Percentiles rank a stretch among this genome's conserved stretches.
Conservation (phyloP, 2,888 invertebrate genomes). For the Theristus sp. region DNA sequence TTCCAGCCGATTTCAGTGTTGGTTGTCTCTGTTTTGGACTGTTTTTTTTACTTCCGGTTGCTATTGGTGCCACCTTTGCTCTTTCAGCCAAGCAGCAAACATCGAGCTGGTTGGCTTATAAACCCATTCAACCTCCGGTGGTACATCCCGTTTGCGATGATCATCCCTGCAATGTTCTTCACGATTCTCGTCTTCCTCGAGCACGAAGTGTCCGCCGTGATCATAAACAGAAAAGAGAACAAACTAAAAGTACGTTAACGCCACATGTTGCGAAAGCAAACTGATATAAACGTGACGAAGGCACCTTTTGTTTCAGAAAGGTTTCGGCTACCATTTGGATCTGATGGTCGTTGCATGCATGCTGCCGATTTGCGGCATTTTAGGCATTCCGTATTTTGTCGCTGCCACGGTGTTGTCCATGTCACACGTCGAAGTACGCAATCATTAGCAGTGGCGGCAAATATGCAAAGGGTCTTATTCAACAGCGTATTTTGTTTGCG, state of each 20-base stretch:
- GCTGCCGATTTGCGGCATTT: constrained; percentile 33
- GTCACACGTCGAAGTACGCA: constrained; percentile 36
- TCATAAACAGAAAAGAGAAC: constrained; percentile 33
- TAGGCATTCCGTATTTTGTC: constrained; percentile 39
- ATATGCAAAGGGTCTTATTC: too few species aligned
- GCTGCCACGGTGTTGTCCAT: constrained; percentile 38
- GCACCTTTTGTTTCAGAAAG: constrained; percentile 27
- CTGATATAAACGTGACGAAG: too few species aligned
- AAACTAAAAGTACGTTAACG: constrained; percentile 27
- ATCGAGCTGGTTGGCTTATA: not conserved
- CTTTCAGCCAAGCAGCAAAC: too few species aligned
- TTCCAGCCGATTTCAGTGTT: not conserved
- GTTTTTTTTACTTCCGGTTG: too few species aligned
- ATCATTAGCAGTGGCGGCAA: too few species aligned
- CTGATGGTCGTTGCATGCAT: constrained; percentile 34
- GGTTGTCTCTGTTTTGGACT: too few species aligned
- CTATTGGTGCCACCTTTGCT: constrained; percentile 7
- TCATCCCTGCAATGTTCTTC: constrained; percentile 30
- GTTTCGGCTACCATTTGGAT: constrained; percentile 39
- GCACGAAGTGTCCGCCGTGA: constrained; percentile 34
- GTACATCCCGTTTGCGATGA: constrained; percentile 4
- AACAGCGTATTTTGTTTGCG: too few species aligned
- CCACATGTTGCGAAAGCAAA: not conserved
- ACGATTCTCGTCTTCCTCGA: constrained; percentile 34
- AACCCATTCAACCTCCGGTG: not conserved